These are phyloP conservation scores for Oreocharis arfaki DNA, from an alignment of 2,113 vertebrate species.

Conservation along the genomic window DNA sequence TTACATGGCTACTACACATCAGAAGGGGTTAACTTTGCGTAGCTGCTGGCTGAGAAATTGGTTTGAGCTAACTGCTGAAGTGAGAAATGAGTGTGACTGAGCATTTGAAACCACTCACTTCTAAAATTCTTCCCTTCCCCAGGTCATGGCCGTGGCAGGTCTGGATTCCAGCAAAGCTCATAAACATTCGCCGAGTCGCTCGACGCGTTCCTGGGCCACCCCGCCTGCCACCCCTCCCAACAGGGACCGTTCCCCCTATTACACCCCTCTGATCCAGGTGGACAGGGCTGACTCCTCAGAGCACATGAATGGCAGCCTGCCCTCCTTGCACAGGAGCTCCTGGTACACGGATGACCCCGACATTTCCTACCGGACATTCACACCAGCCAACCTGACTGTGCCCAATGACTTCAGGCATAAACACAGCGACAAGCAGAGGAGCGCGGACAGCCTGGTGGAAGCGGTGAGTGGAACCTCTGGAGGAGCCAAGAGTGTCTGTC, in stretches of 20 bases:
- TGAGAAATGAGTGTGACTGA: background rate
- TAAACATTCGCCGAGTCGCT: conserved; percentile 90
- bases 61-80: background rate
- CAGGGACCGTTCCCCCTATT: conserved; percentile 85
- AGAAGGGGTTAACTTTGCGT: background rate
- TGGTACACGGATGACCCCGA: conserved; percentile 96
- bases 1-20: background rate
- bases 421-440: conserved; percentile 95
- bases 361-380: conserved; percentile 86
- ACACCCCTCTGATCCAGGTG: conserved; percentile 95
- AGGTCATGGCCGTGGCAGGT: conserved; percentile 98
- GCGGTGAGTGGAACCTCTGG: conserved; percentile 79
- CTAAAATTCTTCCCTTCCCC: background rate
- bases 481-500: background rate
- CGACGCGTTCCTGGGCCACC: conserved; percentile 94
- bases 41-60: background rate
- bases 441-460: conserved; percentile 94
- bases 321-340: conserved; percentile 89
- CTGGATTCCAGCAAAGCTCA: conserved; percentile 94
- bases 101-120: background rate
- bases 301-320: conserved; percentile 83
- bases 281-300: conserved; percentile 83
- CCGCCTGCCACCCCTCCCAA: conserved; percentile 89
- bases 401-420: conserved; percentile 88
- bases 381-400: conserved; percentile 89